Conservation (phyloP, 2,113 vertebrate species). For the Nanorana parkeri region DNA sequence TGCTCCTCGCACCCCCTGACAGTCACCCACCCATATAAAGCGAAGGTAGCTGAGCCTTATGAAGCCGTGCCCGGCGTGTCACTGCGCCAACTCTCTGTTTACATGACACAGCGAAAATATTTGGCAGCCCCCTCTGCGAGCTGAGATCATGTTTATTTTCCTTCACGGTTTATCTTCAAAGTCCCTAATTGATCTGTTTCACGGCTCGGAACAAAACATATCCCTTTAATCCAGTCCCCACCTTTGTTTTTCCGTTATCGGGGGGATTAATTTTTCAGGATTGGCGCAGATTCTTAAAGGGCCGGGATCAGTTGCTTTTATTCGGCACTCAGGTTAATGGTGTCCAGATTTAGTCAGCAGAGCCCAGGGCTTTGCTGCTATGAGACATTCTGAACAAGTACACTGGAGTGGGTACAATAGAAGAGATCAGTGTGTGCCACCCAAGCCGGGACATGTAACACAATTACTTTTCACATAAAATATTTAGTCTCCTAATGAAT, state of each 20-base stretch:
- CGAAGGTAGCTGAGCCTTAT: neutral
- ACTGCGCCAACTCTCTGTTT: constrained; percentile 3
- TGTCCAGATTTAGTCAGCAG: constrained; percentile 1
- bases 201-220: constrained; percentile 14
- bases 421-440: neutral
- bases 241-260: neutral
- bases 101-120: constrained; percentile 3
- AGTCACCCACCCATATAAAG: neutral
- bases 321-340: neutral
- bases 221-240: neutral
- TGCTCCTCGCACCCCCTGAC: too few species aligned
- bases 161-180: constrained; percentile 32
- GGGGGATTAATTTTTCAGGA: neutral
- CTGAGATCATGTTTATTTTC: constrained; percentile 40
- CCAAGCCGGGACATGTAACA: neutral
- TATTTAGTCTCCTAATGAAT: too few species aligned
- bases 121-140: constrained; percentile 5
- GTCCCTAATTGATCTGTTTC: constrained; percentile 25
- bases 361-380: constrained; percentile 6
- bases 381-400: constrained; percentile 40
- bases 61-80: constrained; percentile 1
- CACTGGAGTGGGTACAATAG: constrained; percentile 16
- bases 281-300: neutral
- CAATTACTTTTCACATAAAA: neutral
- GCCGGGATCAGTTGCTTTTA: neutral